phyloP scores from a whole-genome alignment of 2,888 invertebrate genomes.

The Drosophila histrio region DNA sequence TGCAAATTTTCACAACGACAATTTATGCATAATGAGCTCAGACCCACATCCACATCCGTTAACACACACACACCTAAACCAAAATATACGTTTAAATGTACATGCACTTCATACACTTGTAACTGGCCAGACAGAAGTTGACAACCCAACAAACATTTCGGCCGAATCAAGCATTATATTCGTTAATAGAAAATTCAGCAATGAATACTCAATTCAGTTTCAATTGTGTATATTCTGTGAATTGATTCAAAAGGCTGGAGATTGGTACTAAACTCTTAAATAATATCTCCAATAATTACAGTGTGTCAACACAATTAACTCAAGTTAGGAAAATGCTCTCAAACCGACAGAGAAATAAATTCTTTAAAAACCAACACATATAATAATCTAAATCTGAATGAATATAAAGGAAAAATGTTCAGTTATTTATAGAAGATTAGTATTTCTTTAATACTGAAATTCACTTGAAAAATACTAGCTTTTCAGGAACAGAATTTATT shows the following conservation, averaged over 20 bases:
- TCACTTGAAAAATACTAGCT: too few species aligned
- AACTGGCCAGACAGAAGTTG: conserved; percentile 18
- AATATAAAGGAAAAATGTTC: too few species aligned
- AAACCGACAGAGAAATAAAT: too few species aligned
- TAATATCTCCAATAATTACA: not conserved
- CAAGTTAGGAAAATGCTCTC: too few species aligned
- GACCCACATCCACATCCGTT: conserved; percentile 9
- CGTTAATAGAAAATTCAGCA: not conserved
- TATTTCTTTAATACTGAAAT: too few species aligned
- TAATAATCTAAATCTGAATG: too few species aligned
- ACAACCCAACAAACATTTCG: conserved; percentile 53
- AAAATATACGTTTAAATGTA: not conserved
- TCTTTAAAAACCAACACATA: too few species aligned
- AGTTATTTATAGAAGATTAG: too few species aligned
- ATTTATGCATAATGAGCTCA: conserved; percentile 78
- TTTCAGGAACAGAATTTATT: too few species aligned
- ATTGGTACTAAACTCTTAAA: too few species aligned
- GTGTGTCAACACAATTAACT: too few species aligned
- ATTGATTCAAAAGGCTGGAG: not conserved
- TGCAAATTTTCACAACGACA: conserved; percentile 66
- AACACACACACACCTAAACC: not conserved
- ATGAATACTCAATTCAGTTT: not conserved
- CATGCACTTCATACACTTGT: conserved; percentile 17
- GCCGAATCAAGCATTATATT: not conserved
- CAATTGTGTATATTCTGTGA: not conserved